Evolutionary conservation across 2,113 vertebrate species (phyloP).

Genomic region (Nothobranchius furzeri): DNA sequence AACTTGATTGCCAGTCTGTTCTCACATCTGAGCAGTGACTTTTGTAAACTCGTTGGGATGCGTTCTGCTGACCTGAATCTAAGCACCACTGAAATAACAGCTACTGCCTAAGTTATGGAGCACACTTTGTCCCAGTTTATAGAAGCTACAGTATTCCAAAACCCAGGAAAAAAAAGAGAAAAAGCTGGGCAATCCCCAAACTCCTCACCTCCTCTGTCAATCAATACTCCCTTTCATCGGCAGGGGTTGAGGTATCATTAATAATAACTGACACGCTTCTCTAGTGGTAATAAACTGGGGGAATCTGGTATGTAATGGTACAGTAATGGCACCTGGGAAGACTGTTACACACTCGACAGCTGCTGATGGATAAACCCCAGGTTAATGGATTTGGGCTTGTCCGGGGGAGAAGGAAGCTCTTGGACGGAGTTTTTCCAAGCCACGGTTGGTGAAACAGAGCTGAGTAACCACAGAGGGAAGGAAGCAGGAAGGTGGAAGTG

Average conservation of each 20-base stretch:
- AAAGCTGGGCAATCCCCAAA: slow-evolving; percentile 67
- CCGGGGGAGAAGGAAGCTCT: slow-evolving; percentile 54
- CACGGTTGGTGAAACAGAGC: slow-evolving; percentile 27
- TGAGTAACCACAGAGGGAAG: slow-evolving; percentile 18
- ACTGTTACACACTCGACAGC: slow-evolving; percentile 71
- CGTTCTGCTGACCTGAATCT: slow-evolving; percentile 63
- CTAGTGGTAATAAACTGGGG: slow-evolving; percentile 79
- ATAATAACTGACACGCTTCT: slow-evolving; percentile 78
- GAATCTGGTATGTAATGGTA: slow-evolving; percentile 76
- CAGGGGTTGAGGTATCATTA: slow-evolving; percentile 77
- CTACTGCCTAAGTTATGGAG: slow-evolving; percentile 43
- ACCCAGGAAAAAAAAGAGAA: slow-evolving; percentile 35
- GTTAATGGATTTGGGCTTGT: slow-evolving; percentile 75
- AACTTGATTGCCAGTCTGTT: slow-evolving; percentile 8
- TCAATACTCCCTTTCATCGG: slow-evolving; percentile 77
- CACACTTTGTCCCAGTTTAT: slow-evolving; percentile 70
- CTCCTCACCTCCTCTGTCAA: slow-evolving; percentile 76
- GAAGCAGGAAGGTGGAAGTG: slow-evolving; percentile 23
- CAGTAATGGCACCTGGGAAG: slow-evolving; percentile 76
- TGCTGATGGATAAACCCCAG: slow-evolving; percentile 76
- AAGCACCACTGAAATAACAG: slow-evolving; percentile 55
- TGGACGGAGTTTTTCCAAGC: slow-evolving; percentile 51
- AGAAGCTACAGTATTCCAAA: slow-evolving; percentile 51
- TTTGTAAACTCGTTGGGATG: slow-evolving; percentile 14
- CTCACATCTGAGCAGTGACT: slow-evolving; percentile 25